A percentile compares a stretch with the other conserved stretches of the same genome.
Evolutionary conservation across 2,888 invertebrate genomes (phyloP).

Genomic region (Orthosia incerta): DNA sequence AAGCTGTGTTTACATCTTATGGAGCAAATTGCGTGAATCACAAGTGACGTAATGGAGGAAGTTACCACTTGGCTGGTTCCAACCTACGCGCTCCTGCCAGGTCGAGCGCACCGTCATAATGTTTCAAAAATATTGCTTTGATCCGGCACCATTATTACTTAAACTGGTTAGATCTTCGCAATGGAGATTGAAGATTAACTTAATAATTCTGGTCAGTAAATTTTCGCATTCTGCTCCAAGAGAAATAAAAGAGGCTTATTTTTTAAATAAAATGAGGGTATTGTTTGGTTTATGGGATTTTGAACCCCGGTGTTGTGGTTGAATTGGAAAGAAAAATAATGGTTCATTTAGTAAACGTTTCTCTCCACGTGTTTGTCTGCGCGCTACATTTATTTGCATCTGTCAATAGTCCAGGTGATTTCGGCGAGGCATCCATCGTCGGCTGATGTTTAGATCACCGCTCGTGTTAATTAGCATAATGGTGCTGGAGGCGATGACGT

Average conservation of each 20-base stretch:
- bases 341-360: neutral
- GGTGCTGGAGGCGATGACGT: conserved; percentile 81
- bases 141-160: conserved; percentile 74
- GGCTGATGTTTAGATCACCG: conserved; percentile 71
- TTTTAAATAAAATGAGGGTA: conserved; percentile 48
- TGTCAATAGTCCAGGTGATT: conserved; percentile 54
- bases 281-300: conserved; percentile 43
- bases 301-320: conserved; percentile 13
- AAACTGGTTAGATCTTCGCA: conserved; percentile 74
- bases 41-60: conserved; percentile 89
- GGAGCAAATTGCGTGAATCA: conserved; percentile 84
- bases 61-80: conserved; percentile 83
- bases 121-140: conserved; percentile 78
- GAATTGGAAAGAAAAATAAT: conserved; percentile 18
- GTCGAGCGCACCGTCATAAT: conserved; percentile 74
- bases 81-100: conserved; percentile 83
- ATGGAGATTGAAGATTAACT: conserved; percentile 72
- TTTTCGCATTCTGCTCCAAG: conserved; percentile 64
- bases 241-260: conserved; percentile 55
- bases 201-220: conserved; percentile 72
- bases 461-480: conserved; percentile 83
- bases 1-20: conserved; percentile 77
- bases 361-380: neutral
- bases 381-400: conserved; percentile 46
- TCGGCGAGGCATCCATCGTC: conserved; percentile 55